A percentile compares a stretch with the other conserved stretches of the same genome.
Evolutionary conservation across 2,888 invertebrate genomes (phyloP).

Genomic region (Penaeus monodon): DNA sequence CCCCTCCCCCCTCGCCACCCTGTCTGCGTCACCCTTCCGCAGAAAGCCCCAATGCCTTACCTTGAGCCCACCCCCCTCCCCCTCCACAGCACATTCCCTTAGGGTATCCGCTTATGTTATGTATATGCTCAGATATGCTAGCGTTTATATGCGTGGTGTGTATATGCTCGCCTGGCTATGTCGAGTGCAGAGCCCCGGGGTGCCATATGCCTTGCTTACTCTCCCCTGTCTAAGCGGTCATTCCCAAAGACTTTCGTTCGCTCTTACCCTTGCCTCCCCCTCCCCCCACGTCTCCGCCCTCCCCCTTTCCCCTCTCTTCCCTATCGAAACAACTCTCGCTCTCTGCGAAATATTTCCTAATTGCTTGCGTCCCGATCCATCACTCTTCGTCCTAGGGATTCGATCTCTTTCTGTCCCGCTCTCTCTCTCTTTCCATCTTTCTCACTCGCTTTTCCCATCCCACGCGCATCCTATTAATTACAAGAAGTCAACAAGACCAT

Average conservation of each 20-base stretch:
- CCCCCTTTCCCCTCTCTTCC: constrained; percentile 8
- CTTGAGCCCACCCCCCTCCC: too few relatives aligned
- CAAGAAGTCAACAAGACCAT: background rate
- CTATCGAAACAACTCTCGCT: background rate
- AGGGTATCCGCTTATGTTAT: too few relatives aligned
- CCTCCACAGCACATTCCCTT: too few relatives aligned
- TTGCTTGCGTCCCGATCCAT: too few relatives aligned
- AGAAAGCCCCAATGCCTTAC: too few relatives aligned
- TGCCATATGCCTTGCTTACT: background rate
- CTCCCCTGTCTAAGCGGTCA: constrained; percentile 8
- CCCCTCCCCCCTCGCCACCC: too few relatives aligned
- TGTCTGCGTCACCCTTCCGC: too few relatives aligned
- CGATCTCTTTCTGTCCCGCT: too few relatives aligned
- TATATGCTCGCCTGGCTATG: constrained; percentile 1
- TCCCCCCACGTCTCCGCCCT: background rate
- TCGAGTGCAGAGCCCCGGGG: background rate
- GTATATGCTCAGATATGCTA: background rate
- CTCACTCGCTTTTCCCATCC: background rate
- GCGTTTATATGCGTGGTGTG: background rate
- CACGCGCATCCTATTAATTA: background rate
- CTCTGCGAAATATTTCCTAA: background rate
- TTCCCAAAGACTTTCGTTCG: constrained; percentile 10
- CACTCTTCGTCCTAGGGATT: too few relatives aligned
- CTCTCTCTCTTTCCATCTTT: background rate
- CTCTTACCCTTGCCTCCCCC: background rate